Conservation (phyloP, 2,797 vertebrate genomes). For the Telmatherina bonti region DNA sequence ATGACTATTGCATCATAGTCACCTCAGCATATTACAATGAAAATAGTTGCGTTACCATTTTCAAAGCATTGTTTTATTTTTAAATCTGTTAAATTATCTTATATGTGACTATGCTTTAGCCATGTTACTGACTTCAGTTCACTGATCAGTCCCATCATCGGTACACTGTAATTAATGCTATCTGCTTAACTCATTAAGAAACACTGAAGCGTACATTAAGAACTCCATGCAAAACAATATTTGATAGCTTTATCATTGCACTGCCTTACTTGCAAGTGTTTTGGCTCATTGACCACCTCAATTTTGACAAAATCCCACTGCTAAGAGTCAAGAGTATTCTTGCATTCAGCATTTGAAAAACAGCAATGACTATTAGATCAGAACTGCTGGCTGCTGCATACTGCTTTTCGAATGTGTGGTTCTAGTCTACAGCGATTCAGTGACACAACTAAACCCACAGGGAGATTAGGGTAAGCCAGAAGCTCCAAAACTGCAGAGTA, state of each 20-base stretch:
- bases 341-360: constrained; percentile 13
- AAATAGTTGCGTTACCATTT: neutral
- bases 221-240: neutral
- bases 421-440: constrained; percentile 15
- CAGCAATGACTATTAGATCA: constrained; percentile 1
- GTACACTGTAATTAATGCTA: neutral
- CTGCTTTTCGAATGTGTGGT: constrained; percentile 10
- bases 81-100: neutral
- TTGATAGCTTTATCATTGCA: neutral
- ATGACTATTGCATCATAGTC: neutral
- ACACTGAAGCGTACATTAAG: neutral
- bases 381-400: neutral
- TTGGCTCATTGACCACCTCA: neutral
- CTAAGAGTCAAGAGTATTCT: neutral
- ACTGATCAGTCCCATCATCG: constrained; percentile 1
- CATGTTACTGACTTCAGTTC: constrained; percentile 5
- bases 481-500: neutral
- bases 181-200: neutral
- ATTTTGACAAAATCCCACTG: constrained; percentile 4
- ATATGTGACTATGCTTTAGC: neutral
- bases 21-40: neutral
- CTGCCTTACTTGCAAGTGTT: constrained; percentile 1
- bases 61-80: neutral
- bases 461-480: neutral
- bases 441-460: neutral